A percentile compares a stretch with the other conserved stretches of the same genome.
Conservation (phyloP, 2,797 vertebrate species). For the Lacerta bilineata region DNA sequence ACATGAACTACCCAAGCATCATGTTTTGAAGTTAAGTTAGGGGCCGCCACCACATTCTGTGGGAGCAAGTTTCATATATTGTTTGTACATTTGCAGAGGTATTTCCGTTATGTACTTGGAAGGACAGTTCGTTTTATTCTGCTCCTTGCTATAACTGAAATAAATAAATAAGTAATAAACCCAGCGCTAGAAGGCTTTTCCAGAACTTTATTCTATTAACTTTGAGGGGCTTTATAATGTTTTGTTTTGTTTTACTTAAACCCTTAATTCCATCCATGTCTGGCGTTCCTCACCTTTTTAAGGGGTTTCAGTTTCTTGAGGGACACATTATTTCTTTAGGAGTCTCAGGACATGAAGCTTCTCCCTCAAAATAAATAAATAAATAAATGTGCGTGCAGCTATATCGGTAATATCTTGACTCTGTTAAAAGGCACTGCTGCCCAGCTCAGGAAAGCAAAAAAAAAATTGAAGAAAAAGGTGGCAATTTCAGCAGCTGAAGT, state of each 20-base stretch:
- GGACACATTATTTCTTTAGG: neutral
- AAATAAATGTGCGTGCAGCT: too few species aligned
- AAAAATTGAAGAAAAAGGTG: neutral
- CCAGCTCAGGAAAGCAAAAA: neutral
- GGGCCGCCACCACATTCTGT: neutral
- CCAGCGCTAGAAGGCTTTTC: neutral
- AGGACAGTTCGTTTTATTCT: neutral
- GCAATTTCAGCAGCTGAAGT: neutral
- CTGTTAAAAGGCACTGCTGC: neutral
- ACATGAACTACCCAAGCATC: too few species aligned
- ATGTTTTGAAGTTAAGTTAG: neutral
- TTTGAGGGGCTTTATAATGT: neutral
- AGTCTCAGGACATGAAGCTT: neutral
- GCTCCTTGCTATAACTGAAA: neutral
- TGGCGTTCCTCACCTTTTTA: neutral
- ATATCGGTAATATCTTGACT: neutral
- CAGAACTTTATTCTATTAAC: neutral
- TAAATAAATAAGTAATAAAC: neutral
- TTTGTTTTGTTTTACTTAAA: neutral
- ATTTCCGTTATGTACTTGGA: neutral
- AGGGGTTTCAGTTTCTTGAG: neutral
- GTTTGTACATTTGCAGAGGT: neutral
- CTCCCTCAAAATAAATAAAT: too few species aligned
- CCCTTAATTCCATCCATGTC: neutral
- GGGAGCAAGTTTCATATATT: neutral